These are phyloP conservation scores for Macrocentrus cingulum DNA, from an alignment of 1,140 invertebrate species.

Conservation along the genomic window DNA sequence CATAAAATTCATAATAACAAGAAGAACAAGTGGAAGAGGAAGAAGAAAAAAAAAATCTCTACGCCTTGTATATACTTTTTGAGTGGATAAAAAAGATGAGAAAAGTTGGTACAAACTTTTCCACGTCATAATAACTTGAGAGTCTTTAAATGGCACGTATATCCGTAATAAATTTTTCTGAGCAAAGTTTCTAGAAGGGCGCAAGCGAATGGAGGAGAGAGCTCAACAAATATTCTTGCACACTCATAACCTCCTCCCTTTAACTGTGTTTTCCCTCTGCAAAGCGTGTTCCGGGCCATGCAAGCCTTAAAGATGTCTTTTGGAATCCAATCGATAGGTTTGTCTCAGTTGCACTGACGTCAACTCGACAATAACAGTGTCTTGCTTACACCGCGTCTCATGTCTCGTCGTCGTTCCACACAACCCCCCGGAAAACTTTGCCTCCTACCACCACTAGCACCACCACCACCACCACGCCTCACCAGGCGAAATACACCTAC, in stretches of 20 bases:
- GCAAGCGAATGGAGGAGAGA: no score
- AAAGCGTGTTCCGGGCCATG: slow-evolving; percentile 20
- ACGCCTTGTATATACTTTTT: neutral
- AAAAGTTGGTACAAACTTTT: slow-evolving; percentile 45
- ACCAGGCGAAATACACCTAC: slow-evolving; percentile 24
- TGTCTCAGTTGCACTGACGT: slow-evolving; percentile 27
- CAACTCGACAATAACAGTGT: slow-evolving; percentile 16
- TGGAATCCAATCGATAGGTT: slow-evolving; percentile 39
- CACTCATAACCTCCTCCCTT: slow-evolving; percentile 14
- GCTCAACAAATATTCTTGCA: slow-evolving; percentile 48
- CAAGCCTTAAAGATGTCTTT: slow-evolving; percentile 41
- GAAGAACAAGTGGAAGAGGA: neutral
- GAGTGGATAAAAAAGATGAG: neutral
- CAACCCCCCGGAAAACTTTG: slow-evolving; percentile 9
- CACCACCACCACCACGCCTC: slow-evolving; percentile 20
- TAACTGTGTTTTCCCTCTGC: slow-evolving; percentile 20
- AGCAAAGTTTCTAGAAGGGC: slow-evolving; percentile 45
- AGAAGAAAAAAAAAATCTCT: neutral
- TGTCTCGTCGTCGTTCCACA: slow-evolving; percentile 13
- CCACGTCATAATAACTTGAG: slow-evolving; percentile 53
- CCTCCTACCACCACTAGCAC: neutral
- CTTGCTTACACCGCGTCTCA: neutral
- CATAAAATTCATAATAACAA: no score
- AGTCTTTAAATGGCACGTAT: slow-evolving; percentile 53
- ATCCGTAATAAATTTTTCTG: slow-evolving; percentile 57